Conservation (phyloP, 2,888 invertebrate species). For the Apotomis turbidana region DNA sequence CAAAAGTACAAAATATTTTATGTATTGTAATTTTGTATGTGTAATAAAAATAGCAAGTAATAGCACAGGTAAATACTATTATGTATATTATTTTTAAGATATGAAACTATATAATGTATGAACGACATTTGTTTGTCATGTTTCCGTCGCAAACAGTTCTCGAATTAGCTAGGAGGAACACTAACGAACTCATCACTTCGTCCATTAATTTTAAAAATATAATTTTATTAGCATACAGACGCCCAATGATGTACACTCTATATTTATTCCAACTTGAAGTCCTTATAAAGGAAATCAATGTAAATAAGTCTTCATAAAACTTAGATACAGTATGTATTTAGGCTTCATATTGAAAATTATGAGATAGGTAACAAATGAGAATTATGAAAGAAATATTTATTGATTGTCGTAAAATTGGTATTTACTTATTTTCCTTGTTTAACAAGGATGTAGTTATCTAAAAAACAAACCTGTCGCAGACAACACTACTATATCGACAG, state of each 20-base stretch:
- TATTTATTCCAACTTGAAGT: constrained; percentile 71
- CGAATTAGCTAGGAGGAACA: constrained; percentile 79
- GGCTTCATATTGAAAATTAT: constrained; percentile 71
- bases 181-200: constrained; percentile 83
- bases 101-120: constrained; percentile 70
- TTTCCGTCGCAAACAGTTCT: constrained; percentile 82
- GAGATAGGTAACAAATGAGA: constrained; percentile 69
- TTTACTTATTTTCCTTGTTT: constrained; percentile 62
- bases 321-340: constrained; percentile 72
- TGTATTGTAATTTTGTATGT: constrained; percentile 82
- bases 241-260: constrained; percentile 74
- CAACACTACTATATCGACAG: constrained; percentile 4
- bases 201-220: constrained; percentile 82
- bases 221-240: constrained; percentile 79
- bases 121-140: constrained; percentile 74
- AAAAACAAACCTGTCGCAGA: constrained; percentile 10
- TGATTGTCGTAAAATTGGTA: constrained; percentile 59
- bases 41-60: constrained; percentile 72
- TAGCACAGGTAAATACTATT: constrained; percentile 73
- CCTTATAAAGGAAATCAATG: constrained; percentile 78
- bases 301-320: constrained; percentile 75
- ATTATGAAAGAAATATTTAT: constrained; percentile 74
- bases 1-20: constrained; percentile 84
- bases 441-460: constrained; percentile 49
- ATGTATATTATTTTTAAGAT: constrained; percentile 79